Evolutionary conservation across 1,140 invertebrate species (phyloP).

Genomic region (Zaprionus nigranus): DNA sequence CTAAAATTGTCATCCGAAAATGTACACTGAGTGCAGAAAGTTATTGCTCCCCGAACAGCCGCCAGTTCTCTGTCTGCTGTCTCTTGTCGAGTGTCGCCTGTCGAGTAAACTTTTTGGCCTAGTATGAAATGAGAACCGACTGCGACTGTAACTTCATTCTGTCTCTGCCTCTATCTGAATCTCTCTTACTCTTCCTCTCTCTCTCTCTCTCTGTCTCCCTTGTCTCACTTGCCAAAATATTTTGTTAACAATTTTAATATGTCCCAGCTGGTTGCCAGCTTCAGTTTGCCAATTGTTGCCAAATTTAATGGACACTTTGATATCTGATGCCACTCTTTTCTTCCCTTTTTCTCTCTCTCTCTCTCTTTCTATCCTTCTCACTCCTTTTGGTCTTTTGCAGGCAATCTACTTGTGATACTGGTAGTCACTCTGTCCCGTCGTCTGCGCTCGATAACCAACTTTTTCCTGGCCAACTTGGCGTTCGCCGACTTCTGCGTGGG

Average conservation of each 20-base stretch:
- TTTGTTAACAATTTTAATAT: conserved; percentile 55
- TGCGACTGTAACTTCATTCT: neutral
- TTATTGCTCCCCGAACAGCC: conserved; percentile 36
- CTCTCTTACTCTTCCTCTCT: neutral
- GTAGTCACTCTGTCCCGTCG: conserved; percentile 91
- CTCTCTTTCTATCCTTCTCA: conserved; percentile 14
- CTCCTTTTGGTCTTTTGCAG: conserved; percentile 85
- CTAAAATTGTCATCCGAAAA: conserved; percentile 40
- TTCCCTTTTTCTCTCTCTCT: conserved; percentile 14
- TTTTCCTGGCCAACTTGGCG: conserved; percentile 93
- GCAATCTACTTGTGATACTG: conserved; percentile 92
- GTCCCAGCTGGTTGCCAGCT: conserved; percentile 9
- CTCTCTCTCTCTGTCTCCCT: neutral
- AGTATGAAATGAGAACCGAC: conserved; percentile 12
- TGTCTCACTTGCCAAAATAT: conserved; percentile 38
- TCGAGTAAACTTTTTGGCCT: conserved; percentile 36
- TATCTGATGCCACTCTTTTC: conserved; percentile 19
- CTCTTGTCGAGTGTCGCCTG: conserved; percentile 12
- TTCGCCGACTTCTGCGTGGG: conserved; percentile 93
- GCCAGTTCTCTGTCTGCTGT: neutral
- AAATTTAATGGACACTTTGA: conserved; percentile 31
- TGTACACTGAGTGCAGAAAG: conserved; percentile 45
- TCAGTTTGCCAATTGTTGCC: conserved; percentile 10
- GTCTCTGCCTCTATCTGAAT: neutral
- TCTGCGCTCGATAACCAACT: conserved; percentile 92